Conservation (phyloP, 2,888 invertebrate genomes). For the Watsonalla cultraria region DNA sequence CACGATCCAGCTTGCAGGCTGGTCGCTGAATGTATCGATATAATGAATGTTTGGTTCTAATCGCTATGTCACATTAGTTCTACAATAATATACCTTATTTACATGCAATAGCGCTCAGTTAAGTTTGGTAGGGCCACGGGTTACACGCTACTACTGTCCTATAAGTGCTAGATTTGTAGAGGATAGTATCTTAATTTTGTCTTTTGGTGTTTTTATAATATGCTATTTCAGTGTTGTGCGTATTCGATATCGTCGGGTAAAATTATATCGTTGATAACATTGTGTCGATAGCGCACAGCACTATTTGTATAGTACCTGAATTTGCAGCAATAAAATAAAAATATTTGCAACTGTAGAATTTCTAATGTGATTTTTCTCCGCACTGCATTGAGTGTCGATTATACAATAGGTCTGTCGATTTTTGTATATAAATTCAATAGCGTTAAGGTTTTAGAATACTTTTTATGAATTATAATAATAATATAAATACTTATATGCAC, state of each 20-base stretch:
- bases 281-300: neutral
- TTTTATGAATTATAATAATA: neutral
- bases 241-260: neutral
- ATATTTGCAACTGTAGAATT: neutral
- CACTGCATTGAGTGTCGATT: neutral
- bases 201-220: neutral
- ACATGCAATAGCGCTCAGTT: neutral
- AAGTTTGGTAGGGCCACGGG: neutral
- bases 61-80: neutral
- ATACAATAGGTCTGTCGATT: neutral
- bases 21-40: neutral
- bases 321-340: neutral
- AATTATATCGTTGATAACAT: neutral
- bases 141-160: constrained; percentile 4
- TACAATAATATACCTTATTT: neutral
- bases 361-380: neutral
- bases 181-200: constrained; percentile 3
- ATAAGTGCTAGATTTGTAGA: constrained; percentile 11
- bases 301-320: constrained; percentile 1
- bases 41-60: neutral
- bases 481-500: neutral
- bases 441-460: neutral
- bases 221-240: neutral
- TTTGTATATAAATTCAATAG: neutral
- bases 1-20: neutral